Evolutionary conservation across 2,797 vertebrate genomes (phyloP).

Genomic region (Microhierax caerulescens): DNA sequence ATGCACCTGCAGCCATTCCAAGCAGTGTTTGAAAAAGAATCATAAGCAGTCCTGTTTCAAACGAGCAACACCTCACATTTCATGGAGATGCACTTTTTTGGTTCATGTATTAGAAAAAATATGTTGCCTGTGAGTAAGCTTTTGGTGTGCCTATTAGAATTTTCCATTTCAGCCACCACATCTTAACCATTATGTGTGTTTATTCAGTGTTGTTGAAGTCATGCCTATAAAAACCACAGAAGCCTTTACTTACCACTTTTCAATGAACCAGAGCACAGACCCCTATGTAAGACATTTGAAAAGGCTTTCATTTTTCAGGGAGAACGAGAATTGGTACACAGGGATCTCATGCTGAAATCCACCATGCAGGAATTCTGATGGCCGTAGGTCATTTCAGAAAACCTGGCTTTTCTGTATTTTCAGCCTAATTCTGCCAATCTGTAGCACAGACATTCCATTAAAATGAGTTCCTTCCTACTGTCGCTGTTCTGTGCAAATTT

Average conservation of each 20-base stretch:
- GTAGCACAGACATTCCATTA: slow-evolving; percentile 45
- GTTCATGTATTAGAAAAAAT: neutral
- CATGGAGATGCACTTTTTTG: accelerated
- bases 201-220: neutral
- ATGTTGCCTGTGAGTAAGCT: neutral
- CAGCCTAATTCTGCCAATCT: neutral
- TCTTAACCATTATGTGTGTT: neutral
- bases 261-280: neutral
- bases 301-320: neutral
- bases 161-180: slow-evolving; percentile 7
- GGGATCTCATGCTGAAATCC: neutral
- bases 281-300: neutral
- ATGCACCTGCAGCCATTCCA: neutral
- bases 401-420: neutral
- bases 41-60: neutral
- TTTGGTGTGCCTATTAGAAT: neutral
- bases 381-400: neutral
- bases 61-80: neutral
- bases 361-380: neutral
- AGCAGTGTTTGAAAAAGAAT: neutral
- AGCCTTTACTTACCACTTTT: neutral
- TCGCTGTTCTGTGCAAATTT: slow-evolving; percentile 37
- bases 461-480: slow-evolving; percentile 46
- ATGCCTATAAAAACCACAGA: neutral
- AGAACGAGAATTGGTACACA: accelerated